phyloP scores from a whole-genome alignment of 2,113 vertebrate species.

The Caracal caracal region DNA sequence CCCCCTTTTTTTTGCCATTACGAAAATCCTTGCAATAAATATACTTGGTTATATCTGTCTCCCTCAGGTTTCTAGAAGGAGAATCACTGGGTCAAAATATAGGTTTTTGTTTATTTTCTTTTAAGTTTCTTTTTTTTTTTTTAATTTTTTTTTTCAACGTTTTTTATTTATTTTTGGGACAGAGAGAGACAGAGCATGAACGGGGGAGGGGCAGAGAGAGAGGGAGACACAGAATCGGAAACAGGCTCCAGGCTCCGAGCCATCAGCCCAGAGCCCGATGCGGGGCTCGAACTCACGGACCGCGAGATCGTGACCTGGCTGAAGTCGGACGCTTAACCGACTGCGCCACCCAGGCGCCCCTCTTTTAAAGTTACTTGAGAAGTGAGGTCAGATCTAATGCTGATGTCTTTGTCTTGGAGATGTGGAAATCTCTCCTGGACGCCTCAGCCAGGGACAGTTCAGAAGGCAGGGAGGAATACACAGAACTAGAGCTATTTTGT shows the following conservation, averaged over 20 bases:
- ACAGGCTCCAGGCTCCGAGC: too few relatives aligned
- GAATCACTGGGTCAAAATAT: background rate
- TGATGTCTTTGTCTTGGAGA: background rate
- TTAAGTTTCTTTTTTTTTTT: too few relatives aligned
- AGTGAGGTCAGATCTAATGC: background rate
- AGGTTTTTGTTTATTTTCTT: background rate
- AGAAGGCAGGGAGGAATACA: background rate
- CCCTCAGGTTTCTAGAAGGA: background rate
- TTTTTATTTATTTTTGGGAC: too few relatives aligned
- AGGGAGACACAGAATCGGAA: too few relatives aligned
- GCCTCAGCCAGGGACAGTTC: background rate
- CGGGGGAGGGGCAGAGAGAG: too few relatives aligned
- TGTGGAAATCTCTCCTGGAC: background rate
- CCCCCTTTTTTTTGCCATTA: background rate
- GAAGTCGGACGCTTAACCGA: too few relatives aligned
- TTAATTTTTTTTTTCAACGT: too few relatives aligned
- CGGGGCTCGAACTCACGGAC: too few relatives aligned
- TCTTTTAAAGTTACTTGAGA: background rate
- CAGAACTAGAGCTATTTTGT: background rate
- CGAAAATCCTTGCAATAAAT: background rate
- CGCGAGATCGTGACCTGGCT: too few relatives aligned
- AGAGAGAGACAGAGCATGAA: too few relatives aligned
- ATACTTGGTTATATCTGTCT: background rate
- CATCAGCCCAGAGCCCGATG: too few relatives aligned
- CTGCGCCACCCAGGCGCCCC: too few relatives aligned